Conservation (phyloP, 2,888 invertebrate genomes). For the Drosophila demipolita region DNA sequence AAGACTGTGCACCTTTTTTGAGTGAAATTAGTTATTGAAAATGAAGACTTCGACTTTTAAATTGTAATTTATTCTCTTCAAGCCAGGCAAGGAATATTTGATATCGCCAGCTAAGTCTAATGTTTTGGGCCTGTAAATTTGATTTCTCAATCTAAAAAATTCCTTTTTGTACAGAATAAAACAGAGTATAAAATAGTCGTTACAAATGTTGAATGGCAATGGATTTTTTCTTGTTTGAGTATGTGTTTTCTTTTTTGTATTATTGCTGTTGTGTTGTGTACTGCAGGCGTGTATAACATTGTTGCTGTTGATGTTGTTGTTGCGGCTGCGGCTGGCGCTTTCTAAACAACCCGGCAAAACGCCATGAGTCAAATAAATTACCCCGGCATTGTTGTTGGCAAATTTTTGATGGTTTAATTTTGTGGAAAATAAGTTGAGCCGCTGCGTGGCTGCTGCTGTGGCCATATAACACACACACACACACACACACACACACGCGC, state of each 20-base stretch:
- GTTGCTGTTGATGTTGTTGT: constrained; percentile 26
- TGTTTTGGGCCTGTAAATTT: background rate
- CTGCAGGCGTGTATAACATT: constrained; percentile 40
- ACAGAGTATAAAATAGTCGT: background rate
- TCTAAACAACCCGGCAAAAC: constrained; percentile 72
- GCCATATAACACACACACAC: constrained; percentile 59
- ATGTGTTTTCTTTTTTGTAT: constrained; percentile 9
- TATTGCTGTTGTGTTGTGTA: constrained; percentile 38
- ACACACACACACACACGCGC: constrained; percentile 17
- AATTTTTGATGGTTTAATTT: constrained; percentile 83
- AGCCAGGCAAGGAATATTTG: background rate
- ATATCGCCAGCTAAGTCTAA: background rate
- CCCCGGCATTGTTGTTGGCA: constrained; percentile 79
- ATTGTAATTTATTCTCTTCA: background rate
- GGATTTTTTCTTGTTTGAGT: constrained; percentile 19
- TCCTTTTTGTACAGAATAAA: background rate
- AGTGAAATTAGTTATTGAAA: background rate
- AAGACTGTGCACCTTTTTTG: background rate
- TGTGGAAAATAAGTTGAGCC: constrained; percentile 82
- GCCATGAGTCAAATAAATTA: constrained; percentile 82
- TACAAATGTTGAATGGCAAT: background rate
- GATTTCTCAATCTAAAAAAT: background rate
- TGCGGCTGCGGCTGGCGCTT: constrained; percentile 65
- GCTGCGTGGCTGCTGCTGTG: constrained; percentile 71
- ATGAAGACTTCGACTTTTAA: background rate